phyloP scores from a whole-genome alignment of 2,113 vertebrate species.

The Tragelaphus buxtoni region DNA sequence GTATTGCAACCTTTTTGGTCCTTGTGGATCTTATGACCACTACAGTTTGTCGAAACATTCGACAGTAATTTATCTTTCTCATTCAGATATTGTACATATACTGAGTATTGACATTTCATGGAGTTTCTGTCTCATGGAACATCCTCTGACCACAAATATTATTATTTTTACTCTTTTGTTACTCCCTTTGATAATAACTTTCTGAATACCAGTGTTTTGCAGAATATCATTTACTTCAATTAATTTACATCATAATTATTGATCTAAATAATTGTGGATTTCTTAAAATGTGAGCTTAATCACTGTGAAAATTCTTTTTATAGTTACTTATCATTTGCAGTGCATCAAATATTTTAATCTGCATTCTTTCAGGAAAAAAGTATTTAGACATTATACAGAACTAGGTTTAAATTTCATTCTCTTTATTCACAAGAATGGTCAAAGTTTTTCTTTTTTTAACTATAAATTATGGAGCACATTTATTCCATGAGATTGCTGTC shows the following conservation, averaged over 20 bases:
- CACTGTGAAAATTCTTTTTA: too few relatives aligned
- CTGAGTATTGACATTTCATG: background rate
- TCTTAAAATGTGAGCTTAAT: too few relatives aligned
- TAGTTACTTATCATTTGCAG: too few relatives aligned
- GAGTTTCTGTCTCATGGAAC: background rate
- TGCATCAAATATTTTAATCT: too few relatives aligned
- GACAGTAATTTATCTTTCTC: background rate
- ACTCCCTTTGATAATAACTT: background rate
- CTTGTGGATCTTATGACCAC: background rate
- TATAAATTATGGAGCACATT: background rate
- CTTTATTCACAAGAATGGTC: background rate
- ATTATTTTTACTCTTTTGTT: background rate
- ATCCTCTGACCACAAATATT: background rate
- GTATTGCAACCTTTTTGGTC: background rate
- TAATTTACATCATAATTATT: too few relatives aligned
- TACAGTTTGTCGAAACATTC: background rate
- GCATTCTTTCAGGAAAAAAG: background rate
- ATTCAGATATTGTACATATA: background rate
- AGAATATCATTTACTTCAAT: background rate
- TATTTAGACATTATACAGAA: background rate
- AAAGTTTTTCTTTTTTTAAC: background rate
- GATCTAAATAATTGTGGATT: too few relatives aligned
- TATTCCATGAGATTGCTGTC: background rate
- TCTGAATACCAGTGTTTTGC: background rate
- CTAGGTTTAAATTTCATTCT: background rate